Evolutionary conservation across 2,113 vertebrate species (phyloP).

Genomic region (Gymnogyps californianus): DNA sequence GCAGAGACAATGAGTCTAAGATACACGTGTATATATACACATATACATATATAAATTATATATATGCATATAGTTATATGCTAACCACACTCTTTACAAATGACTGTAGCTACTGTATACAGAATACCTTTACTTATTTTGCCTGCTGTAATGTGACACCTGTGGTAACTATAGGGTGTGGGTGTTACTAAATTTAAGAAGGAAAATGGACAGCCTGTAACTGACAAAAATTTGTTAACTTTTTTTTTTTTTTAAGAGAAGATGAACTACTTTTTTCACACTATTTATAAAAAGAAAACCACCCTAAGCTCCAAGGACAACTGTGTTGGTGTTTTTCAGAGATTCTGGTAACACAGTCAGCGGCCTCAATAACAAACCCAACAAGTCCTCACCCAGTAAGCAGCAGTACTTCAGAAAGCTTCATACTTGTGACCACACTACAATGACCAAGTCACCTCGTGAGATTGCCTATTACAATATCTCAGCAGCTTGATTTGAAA

Average conservation of each 20-base stretch:
- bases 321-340: not conserved
- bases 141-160: not conserved
- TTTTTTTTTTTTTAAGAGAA: not conserved
- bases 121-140: not conserved
- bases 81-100: not conserved
- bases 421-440: rapidly evolving
- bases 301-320: not conserved
- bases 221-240: not conserved
- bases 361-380: not conserved
- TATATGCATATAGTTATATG: rapidly evolving
- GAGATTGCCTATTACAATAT: rapidly evolving
- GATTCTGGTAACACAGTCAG: not conserved
- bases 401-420: not conserved
- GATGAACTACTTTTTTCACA: rapidly evolving
- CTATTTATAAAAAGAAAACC: not conserved
- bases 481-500: not conserved
- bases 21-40: rapidly evolving
- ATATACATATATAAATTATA: rapidly evolving
- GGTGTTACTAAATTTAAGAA: rapidly evolving
- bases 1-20: rapidly evolving
- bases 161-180: not conserved
- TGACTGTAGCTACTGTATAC: not conserved
- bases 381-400: not conserved
- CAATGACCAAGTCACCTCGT: rapidly evolving
- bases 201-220: not conserved